phyloP scores from a whole-genome alignment of 2,888 invertebrate species.

The Eulithis testata region DNA sequence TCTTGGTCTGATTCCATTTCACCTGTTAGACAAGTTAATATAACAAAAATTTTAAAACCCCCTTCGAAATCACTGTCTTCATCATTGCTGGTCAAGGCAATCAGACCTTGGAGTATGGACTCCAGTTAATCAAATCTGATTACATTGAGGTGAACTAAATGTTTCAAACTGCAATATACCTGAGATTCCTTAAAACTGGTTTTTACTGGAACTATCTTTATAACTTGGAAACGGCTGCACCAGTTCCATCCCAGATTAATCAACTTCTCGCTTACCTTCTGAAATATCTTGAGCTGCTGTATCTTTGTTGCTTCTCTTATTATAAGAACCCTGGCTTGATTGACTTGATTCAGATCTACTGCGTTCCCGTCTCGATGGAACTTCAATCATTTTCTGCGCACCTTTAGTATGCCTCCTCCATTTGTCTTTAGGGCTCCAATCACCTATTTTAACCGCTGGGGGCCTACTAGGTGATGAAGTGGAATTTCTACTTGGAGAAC shows the following conservation, averaged over 20 bases:
- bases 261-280: conserved; percentile 73
- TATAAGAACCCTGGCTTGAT: conserved; percentile 74
- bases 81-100: no score
- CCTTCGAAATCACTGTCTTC: no score
- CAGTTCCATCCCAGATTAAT: no score
- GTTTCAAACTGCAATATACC: no score
- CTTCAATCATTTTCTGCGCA: conserved; percentile 75
- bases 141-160: no score
- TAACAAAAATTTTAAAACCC: no score
- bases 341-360: conserved; percentile 77
- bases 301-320: conserved; percentile 72
- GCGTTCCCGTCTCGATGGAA: conserved; percentile 50
- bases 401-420: conserved; percentile 79
- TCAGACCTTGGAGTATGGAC: no score
- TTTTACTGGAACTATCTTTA: no score
- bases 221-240: no score
- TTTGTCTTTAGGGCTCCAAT: conserved; percentile 74
- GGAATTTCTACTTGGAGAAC: conserved; percentile 68
- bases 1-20: conserved; percentile 86
- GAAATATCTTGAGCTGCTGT: conserved; percentile 86
- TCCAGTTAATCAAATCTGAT: no score
- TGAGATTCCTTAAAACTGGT: no score
- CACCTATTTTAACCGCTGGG: conserved; percentile 52
- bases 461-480: conserved; percentile 56
- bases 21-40: conserved; percentile 59